These are phyloP conservation scores for Gasterosteus nipponicus DNA, from an alignment of 2,113 vertebrate genomes.

Conservation along the genomic window DNA sequence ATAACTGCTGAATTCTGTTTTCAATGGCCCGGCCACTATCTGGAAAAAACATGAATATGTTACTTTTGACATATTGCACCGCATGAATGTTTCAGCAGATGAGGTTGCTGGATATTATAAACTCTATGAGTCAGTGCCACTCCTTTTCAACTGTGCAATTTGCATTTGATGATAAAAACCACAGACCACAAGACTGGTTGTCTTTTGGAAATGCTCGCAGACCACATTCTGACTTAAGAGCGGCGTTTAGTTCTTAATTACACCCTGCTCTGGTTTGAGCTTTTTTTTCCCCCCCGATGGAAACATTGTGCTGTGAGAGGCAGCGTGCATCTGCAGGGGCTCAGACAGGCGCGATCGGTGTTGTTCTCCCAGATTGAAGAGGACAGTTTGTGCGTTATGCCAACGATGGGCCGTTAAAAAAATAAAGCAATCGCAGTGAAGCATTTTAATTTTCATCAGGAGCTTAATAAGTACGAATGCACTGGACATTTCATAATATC, in stretches of 20 bases:
- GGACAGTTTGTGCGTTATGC: slow-evolving; percentile 54
- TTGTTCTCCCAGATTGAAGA: slow-evolving; percentile 64
- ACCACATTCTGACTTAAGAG: slow-evolving; percentile 84
- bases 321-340: slow-evolving; percentile 40
- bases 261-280: slow-evolving; percentile 78
- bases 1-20: slow-evolving; percentile 75
- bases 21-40: slow-evolving; percentile 76
- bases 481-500: slow-evolving; percentile 49
- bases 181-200: slow-evolving; percentile 84
- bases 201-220: slow-evolving; percentile 82
- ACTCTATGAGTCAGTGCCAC: slow-evolving; percentile 81
- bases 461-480: slow-evolving; percentile 46
- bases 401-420: slow-evolving; percentile 36
- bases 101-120: slow-evolving; percentile 81
- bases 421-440: slow-evolving; percentile 39
- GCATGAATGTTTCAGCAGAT: slow-evolving; percentile 79
- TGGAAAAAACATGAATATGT: slow-evolving; percentile 79
- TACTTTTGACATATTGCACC: slow-evolving; percentile 79
- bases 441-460: slow-evolving; percentile 70
- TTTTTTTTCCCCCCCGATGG: slow-evolving; percentile 70
- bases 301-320: slow-evolving; percentile 77
- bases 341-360: slow-evolving; percentile 30
- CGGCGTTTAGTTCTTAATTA: slow-evolving; percentile 85
- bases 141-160: slow-evolving; percentile 84
- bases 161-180: slow-evolving; percentile 87